Conservation (phyloP, 2,797 vertebrate species). For the Anguilla marmorata region DNA sequence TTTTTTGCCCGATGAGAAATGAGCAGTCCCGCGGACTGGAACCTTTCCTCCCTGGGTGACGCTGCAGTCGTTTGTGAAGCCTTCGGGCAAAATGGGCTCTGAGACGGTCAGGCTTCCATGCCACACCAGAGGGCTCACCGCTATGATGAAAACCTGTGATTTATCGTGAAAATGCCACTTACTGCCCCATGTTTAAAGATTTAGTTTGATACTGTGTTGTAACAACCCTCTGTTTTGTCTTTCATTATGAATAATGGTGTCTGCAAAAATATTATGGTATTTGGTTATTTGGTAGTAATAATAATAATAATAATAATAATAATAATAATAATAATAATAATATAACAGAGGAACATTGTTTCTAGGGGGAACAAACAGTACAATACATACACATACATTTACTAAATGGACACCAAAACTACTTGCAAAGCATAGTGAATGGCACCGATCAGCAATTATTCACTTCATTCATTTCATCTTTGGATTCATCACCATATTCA, state of each 20-base stretch:
- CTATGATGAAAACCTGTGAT: background rate
- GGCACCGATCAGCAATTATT: conserved; percentile 31
- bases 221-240: too few species aligned
- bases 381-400: background rate
- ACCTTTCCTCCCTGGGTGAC: background rate
- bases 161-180: background rate
- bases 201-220: background rate
- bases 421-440: conserved; percentile 7
- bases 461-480: conserved; percentile 26
- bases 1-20: background rate
- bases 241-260: background rate
- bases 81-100: background rate
- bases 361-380: background rate
- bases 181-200: background rate
- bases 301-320: background rate
- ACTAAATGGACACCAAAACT: conserved; percentile 6
- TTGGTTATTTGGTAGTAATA: too few species aligned
- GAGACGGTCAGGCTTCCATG: background rate
- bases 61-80: background rate
- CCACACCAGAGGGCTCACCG: background rate
- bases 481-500: conserved; percentile 33
- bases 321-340: background rate
- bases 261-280: background rate
- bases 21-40: background rate
- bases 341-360: background rate